Percentiles rank a stretch among this genome's conserved stretches.
Conservation (phyloP, 2,797 vertebrate genomes). For the Liparis tanakae region DNA sequence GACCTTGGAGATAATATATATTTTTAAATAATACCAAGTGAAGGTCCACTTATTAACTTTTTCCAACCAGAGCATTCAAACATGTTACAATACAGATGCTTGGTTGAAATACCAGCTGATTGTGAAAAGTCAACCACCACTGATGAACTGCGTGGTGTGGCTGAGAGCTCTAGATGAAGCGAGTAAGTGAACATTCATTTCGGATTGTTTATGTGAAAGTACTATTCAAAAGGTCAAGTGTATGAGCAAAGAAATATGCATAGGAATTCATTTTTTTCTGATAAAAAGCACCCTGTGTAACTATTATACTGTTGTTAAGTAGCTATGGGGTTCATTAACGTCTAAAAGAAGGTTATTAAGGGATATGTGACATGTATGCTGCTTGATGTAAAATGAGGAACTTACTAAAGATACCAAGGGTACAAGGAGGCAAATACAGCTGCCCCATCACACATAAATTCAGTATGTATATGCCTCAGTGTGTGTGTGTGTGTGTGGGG, state of each 20-base stretch:
- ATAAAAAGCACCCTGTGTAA: not conserved
- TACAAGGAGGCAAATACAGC: not conserved
- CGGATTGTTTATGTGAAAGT: not conserved
- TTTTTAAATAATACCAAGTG: slow-evolving; percentile 2
- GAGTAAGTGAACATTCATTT: not conserved
- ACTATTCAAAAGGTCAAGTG: not conserved
- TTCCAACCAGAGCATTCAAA: not conserved
- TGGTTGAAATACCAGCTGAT: not conserved
- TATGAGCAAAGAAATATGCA: not conserved
- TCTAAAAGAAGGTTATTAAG: not conserved
- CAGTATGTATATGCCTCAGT: slow-evolving; percentile 1
- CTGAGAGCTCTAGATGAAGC: not conserved
- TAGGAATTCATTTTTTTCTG: not conserved
- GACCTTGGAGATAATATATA: not conserved
- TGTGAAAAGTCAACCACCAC: not conserved
- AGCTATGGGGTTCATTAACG: not conserved
- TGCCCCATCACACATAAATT: not conserved
- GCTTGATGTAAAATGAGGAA: slow-evolving; percentile 2
- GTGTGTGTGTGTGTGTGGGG: not conserved
- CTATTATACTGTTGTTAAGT: not conserved
- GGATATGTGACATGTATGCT: not conserved
- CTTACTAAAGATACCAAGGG: not conserved
- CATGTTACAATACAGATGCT: not conserved
- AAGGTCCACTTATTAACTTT: not conserved
- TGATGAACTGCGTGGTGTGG: not conserved